Evolutionary conservation across 1,140 invertebrate genomes (phyloP).

Genomic region (Eufriesea mexicana): DNA sequence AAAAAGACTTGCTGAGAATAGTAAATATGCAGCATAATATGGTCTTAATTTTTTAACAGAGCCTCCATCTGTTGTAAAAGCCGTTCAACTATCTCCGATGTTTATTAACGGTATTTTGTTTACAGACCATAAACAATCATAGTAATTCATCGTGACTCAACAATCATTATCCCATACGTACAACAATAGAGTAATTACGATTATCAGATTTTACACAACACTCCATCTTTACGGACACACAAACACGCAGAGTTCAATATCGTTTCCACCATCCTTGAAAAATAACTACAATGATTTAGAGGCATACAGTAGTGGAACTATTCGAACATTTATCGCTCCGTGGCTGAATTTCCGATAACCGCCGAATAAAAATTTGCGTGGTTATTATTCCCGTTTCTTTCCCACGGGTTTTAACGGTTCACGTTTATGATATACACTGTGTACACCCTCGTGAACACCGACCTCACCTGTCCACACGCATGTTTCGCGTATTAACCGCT

Average conservation of each 20-base stretch:
- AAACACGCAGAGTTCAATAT: not conserved
- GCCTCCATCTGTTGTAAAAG: no score
- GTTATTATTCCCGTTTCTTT: slow-evolving; percentile 23
- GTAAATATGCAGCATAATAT: no score
- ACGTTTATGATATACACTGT: not conserved
- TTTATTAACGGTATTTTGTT: not conserved
- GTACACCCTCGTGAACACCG: not conserved
- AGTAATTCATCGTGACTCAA: no score
- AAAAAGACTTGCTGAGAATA: no score
- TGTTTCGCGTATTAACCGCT: slow-evolving; percentile 57
- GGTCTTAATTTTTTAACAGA: no score
- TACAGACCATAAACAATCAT: no score
- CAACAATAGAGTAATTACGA: not conserved
- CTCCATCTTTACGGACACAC: no score
- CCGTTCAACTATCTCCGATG: not conserved
- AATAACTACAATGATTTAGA: slow-evolving; percentile 10
- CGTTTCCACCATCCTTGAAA: not conserved
- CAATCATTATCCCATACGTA: no score
- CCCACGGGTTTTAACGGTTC: not conserved
- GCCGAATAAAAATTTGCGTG: slow-evolving; percentile 6
- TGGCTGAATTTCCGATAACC: slow-evolving; percentile 22
- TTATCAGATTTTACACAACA: not conserved
- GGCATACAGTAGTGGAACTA: not conserved
- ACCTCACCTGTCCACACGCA: slow-evolving; percentile 50
- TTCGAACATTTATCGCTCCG: not conserved